Base-by-base conservation (phyloP, 2,888 invertebrate species). In the Glaucopsyche alexis region DNA sequence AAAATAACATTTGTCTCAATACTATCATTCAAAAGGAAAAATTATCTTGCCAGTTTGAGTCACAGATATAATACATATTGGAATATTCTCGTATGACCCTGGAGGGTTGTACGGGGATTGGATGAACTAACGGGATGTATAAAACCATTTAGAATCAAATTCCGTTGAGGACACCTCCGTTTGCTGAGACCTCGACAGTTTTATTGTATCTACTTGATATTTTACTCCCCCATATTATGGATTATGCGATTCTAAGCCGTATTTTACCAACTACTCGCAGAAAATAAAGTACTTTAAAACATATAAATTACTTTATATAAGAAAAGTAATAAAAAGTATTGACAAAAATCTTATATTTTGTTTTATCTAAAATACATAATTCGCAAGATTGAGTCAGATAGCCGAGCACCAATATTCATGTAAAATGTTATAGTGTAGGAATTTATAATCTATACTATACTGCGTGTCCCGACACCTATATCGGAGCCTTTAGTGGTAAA, bases 221-320 rank as follows among this genome's bases (percentile, higher is more conserved):
- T 64, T 71, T 71, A 19, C 45, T 73, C 16, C 60, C 73, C 38
- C n/a, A 71, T 73, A 71, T 74, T 74, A 72, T 72, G 52, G 7
- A 29, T 60, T 29, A 60, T 60, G 60, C 60, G 60, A 60, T 60
- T 60, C 7, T 60, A 60, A 38, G 6, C 29, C 60, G 8, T 55
- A 5, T 11, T 16, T 11, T 60, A 60, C 60, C 13, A 6, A 38
- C 13, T 7, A 38, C 0, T 60, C 11, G 11, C 19, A 60, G 13
- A 29, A 60, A 16, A 52, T 16, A 16, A 49, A n/a, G n/a, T n/a
- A n/a, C n/a, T n/a, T n/a, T n/a, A n/a, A n/a, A n/a, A n/a, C n/a
- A 7, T 49, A 14, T 49, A 14, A 14, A n/a, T 42, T 40, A 40
- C 40, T 40, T 40, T 40, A n/a, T n/a, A n/a, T n/a, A n/a, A n/a